Evolutionary conservation across 2,113 vertebrate genomes (phyloP), one percentile per base, ranked within the genome.

Genomic region (Pandion haliaetus): DNA sequence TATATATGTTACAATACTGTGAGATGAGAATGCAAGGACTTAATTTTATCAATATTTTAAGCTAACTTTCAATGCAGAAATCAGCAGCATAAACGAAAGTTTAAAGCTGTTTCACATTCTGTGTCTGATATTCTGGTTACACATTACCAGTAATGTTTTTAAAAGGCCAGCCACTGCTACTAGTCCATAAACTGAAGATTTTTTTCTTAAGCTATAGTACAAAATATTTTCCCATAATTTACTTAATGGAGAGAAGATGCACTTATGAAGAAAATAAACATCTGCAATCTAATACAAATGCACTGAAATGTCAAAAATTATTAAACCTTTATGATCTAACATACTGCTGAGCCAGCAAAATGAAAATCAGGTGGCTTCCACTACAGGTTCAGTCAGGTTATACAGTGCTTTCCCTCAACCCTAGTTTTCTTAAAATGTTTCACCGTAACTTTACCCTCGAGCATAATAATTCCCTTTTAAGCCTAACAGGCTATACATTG

Each of bases 211-310:
- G 47, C 70, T 86, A 34, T 18, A 49, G 12, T 49, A 90, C n/a
- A 74, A 95, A 97, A 74, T 91, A 96, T 89, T 97, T 97, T 90
- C 88, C 85, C 93, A 55, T 89, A 73, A 87, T 91, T 96, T 91
- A 95, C 52, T 85, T 94, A 96, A 95, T 72, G 57, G 49, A 95
- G 47, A 96, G 94, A 96, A 94, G 78, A 97, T 83, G 50, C 71
- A 93, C 34, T 94, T 95, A 92, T 1, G 6, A 93, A 95, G 77
- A 93, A 93, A 91, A 91, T 86, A 66, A 86, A 32, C 77, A 78
- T 91, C 63, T 77, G 45, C 77, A 95, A 91, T 63, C 70, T 63
- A 86, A 95, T 49, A 86, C 58, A 91, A 96, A 87, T 82, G 85
- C 85, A 93, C 36, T 95, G 73, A 95, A 95, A 94, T 78, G 86